Evolutionary conservation across 2,888 invertebrate genomes (phyloP).

Genomic region (Sceliomorpha sp.): DNA sequence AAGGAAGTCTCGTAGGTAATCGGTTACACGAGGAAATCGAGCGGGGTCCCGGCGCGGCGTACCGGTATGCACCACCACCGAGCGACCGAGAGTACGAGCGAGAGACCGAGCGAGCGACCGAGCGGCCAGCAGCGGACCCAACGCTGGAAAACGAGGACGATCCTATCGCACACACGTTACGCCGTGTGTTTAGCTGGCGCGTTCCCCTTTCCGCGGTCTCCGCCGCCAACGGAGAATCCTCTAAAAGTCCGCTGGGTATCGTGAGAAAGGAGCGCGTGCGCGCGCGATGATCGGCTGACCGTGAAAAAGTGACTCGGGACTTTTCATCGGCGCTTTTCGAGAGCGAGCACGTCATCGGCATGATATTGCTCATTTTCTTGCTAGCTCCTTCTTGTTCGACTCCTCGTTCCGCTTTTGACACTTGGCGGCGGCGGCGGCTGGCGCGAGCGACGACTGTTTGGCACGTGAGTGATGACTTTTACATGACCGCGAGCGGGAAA

Average conservation of each 20-base stretch:
- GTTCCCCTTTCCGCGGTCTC: too few relatives aligned
- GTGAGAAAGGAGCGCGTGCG: conserved; percentile 37
- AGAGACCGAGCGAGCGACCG: too few relatives aligned
- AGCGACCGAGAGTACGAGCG: conserved; percentile 19
- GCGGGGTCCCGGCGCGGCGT: too few relatives aligned
- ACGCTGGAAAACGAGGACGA: conserved; percentile 42
- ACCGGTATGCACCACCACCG: background rate
- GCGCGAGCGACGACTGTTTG: too few relatives aligned
- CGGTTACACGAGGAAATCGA: conserved; percentile 64
- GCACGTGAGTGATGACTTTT: too few relatives aligned
- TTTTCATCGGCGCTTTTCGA: conserved; percentile 23
- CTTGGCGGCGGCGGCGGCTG: too few relatives aligned
- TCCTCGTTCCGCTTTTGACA: too few relatives aligned
- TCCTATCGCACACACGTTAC: conserved; percentile 43
- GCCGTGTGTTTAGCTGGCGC: conserved; percentile 11
- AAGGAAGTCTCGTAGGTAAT: conserved; percentile 60
- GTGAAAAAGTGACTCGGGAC: conserved; percentile 29
- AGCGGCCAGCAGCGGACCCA: conserved; percentile 39
- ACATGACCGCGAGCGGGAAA: too few relatives aligned
- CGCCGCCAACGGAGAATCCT: too few relatives aligned
- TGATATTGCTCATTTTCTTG: conserved; percentile 32
- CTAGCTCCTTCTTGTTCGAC: too few relatives aligned
- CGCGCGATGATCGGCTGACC: background rate
- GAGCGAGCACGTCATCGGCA: conserved; percentile 33
- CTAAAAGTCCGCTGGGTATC: conserved; percentile 5